phyloP scores from a whole-genome alignment of 2,888 invertebrate genomes.

The Trisateles emortualis region DNA sequence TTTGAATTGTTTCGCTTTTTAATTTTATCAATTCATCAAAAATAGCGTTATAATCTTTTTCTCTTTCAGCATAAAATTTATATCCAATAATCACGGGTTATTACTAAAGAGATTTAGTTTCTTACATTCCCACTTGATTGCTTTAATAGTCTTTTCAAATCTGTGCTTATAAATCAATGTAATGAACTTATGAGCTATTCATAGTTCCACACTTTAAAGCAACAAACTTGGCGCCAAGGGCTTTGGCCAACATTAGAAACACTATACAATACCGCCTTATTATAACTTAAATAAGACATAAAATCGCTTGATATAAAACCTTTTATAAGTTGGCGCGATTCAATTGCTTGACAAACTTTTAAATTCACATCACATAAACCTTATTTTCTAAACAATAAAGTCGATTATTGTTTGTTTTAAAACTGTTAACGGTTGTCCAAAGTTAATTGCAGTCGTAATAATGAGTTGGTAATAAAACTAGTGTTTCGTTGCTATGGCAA shows the following conservation, averaged over 20 bases:
- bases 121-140: slow-evolving; percentile 36
- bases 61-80: slow-evolving; percentile 24
- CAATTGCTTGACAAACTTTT: slow-evolving; percentile 42
- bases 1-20: no score
- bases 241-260: slow-evolving; percentile 15
- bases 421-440: slow-evolving; percentile 16
- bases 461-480: slow-evolving; percentile 60
- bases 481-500: slow-evolving; percentile 63
- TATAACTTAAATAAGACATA: slow-evolving; percentile 10
- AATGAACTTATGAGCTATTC: slow-evolving; percentile 50
- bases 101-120: slow-evolving; percentile 37
- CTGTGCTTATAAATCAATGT: slow-evolving; percentile 48
- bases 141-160: slow-evolving; percentile 50
- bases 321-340: slow-evolving; percentile 13
- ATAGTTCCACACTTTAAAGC: slow-evolving; percentile 42
- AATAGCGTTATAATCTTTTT: not conserved
- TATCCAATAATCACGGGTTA: slow-evolving; percentile 39
- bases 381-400: slow-evolving; percentile 21
- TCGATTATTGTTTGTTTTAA: slow-evolving; percentile 18
- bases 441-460: slow-evolving; percentile 62
- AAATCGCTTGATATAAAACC: slow-evolving; percentile 16
- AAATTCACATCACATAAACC: slow-evolving; percentile 18
- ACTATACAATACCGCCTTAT: slow-evolving; percentile 21
- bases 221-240: slow-evolving; percentile 43
- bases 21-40: not conserved